Conservation (phyloP, 2,888 invertebrate species). For the Pandemis cinnamomeana region DNA sequence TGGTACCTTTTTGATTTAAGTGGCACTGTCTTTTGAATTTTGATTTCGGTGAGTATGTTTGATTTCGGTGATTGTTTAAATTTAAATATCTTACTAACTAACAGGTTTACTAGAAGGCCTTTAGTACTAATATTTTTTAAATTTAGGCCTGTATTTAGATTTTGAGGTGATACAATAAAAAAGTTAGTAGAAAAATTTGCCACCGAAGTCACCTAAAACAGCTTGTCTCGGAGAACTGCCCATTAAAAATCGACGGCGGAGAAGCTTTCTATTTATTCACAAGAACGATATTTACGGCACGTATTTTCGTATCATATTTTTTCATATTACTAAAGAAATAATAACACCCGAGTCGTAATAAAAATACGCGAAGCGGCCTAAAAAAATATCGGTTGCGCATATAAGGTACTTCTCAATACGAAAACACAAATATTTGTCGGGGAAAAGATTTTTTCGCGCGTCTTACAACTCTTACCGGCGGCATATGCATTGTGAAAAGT, state of each 20-base stretch:
- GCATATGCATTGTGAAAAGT: background rate
- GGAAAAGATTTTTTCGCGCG: conserved; percentile 35
- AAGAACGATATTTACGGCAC: background rate
- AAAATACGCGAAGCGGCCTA: conserved; percentile 48
- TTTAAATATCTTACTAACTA: too few species aligned
- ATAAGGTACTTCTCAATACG: conserved; percentile 50
- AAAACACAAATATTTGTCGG: conserved; percentile 63
- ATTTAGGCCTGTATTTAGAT: too few species aligned
- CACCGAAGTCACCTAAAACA: too few species aligned
- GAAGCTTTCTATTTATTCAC: background rate
- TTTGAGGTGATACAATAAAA: too few species aligned
- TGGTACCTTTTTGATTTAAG: too few species aligned
- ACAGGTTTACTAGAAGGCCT: too few species aligned
- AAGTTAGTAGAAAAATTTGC: too few species aligned
- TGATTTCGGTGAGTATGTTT: too few species aligned
- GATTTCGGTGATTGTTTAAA: too few species aligned
- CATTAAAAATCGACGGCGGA: background rate
- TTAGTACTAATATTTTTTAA: too few species aligned
- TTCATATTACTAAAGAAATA: conserved; percentile 27
- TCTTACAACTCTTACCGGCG: background rate
- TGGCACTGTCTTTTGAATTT: too few species aligned
- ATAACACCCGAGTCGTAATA: conserved; percentile 42
- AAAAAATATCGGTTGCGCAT: conserved; percentile 57
- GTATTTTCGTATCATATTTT: background rate
- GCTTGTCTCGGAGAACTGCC: too few species aligned